A percentile compares a stretch with the other conserved stretches of the same genome.
phyloP scores from a whole-genome alignment of 2,888 invertebrate species.

The Zelleria hepariella region DNA sequence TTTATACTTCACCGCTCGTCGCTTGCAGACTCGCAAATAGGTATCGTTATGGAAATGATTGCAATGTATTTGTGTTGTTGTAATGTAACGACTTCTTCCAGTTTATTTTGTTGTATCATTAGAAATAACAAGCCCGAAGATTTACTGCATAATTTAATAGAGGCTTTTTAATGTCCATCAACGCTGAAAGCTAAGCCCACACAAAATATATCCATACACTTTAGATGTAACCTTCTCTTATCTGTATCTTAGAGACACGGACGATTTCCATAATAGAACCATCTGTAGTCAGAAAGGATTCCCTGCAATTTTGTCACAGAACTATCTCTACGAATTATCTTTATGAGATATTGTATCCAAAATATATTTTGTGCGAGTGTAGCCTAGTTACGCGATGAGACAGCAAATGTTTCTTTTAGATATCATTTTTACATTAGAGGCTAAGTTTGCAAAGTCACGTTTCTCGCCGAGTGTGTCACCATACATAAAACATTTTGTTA shows the following conservation, averaged over 20 bases:
- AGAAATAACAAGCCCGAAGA: background rate
- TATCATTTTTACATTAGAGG: background rate
- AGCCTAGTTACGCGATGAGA: background rate
- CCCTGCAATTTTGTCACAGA: slow-evolving; percentile 57
- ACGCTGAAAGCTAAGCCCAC: background rate
- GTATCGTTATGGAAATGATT: slow-evolving; percentile 24
- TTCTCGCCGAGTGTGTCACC: background rate
- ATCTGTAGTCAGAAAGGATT: slow-evolving; percentile 54
- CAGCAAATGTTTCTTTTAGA: background rate
- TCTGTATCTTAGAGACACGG: slow-evolving; percentile 46
- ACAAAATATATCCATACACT: slow-evolving; percentile 26
- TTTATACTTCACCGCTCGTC: slow-evolving; percentile 12
- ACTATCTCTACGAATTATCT: slow-evolving; percentile 46
- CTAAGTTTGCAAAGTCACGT: background rate
- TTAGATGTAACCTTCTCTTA: slow-evolving; percentile 57
- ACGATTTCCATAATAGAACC: slow-evolving; percentile 56
- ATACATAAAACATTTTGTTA: background rate
- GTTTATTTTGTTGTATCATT: background rate
- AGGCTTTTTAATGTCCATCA: background rate
- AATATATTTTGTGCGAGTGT: slow-evolving; percentile 1
- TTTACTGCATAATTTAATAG: background rate
- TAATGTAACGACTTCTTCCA: slow-evolving; percentile 16
- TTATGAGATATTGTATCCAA: slow-evolving; percentile 26
- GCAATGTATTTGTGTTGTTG: slow-evolving; percentile 20
- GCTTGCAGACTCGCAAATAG: slow-evolving; percentile 23